Evolutionary conservation across 2,113 vertebrate genomes (phyloP).

Genomic region (Theropithecus gelada): DNA sequence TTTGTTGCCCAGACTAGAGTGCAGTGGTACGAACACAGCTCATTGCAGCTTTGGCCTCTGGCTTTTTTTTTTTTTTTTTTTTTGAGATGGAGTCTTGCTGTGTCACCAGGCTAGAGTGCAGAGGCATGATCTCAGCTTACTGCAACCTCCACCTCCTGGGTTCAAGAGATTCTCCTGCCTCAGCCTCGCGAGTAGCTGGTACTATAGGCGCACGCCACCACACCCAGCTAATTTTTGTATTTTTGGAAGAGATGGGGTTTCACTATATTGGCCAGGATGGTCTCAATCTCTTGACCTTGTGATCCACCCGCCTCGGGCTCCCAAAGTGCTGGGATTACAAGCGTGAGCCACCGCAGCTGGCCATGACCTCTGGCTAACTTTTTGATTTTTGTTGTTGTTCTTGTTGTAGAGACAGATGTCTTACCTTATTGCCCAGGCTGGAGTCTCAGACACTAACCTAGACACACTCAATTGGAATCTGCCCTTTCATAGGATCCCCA

Average conservation of each 20-base stretch:
- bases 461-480: neutral
- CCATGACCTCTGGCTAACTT: neutral
- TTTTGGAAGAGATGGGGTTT: too few relatives aligned
- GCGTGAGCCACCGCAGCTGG: rapidly evolving
- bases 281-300: too few relatives aligned
- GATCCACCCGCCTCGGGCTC: too few relatives aligned
- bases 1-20: neutral
- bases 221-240: too few relatives aligned
- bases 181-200: too few relatives aligned
- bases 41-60: neutral
- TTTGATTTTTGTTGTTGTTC: neutral
- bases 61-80: neutral
- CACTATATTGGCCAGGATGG: too few relatives aligned
- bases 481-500: neutral
- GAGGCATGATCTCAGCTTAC: too few relatives aligned
- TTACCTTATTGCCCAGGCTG: neutral
- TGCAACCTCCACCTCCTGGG: too few relatives aligned
- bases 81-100: too few relatives aligned
- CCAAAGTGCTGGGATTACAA: too few relatives aligned
- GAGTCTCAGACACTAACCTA: neutral
- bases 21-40: neutral
- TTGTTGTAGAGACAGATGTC: neutral
- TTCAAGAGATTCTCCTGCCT: too few relatives aligned
- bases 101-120: too few relatives aligned
- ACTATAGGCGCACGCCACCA: rapidly evolving